Conservation (phyloP, 2,113 vertebrate genomes). For the Callocephalon fimbriatum region DNA sequence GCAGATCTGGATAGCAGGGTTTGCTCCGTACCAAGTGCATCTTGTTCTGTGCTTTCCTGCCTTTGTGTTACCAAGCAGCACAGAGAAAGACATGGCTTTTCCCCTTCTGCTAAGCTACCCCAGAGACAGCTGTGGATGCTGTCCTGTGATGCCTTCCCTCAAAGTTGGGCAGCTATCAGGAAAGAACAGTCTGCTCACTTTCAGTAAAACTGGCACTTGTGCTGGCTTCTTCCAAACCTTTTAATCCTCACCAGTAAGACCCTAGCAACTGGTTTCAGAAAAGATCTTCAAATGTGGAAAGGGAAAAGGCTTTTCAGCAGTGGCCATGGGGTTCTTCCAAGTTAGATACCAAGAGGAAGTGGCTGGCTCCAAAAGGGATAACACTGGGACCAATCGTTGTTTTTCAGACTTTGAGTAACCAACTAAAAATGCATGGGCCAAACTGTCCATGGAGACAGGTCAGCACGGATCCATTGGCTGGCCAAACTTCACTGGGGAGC, state of each 20-base stretch:
- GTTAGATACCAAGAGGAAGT: background rate
- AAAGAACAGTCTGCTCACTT: background rate
- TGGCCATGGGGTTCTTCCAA: background rate
- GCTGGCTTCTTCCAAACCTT: background rate
- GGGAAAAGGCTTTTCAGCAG: background rate
- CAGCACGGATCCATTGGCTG: background rate
- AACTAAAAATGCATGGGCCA: background rate
- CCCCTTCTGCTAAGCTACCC: background rate
- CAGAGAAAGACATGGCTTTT: background rate
- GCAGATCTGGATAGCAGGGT: background rate
- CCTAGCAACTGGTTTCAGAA: background rate
- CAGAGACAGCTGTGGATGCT: background rate
- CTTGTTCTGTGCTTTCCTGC: background rate
- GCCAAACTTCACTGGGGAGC: background rate
- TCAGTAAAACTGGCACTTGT: background rate
- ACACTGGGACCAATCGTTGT: background rate
- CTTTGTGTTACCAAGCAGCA: background rate
- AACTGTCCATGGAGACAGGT: background rate
- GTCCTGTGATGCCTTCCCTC: fast-evolving
- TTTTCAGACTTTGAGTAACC: background rate
- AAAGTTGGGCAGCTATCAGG: background rate
- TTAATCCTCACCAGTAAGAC: background rate
- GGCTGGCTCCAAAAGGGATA: background rate
- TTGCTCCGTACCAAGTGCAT: background rate
- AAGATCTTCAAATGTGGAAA: background rate